These are phyloP conservation scores for Lampropteryx suffumata DNA, from an alignment of 2,888 invertebrate species.

Conservation along the genomic window DNA sequence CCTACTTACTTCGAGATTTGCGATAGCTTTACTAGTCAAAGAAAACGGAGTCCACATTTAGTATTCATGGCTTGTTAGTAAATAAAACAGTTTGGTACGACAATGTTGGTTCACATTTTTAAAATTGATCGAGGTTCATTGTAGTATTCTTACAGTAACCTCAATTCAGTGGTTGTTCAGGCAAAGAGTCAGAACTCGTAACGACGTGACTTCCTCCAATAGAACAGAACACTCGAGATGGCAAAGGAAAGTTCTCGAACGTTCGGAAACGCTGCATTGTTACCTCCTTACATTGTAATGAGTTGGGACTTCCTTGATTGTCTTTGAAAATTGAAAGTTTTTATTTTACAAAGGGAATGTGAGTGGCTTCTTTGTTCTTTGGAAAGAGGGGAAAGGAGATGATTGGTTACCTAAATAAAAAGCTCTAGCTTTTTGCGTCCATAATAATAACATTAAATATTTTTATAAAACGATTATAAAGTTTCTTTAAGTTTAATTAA, in stretches of 20 bases:
- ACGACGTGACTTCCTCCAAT: conserved; percentile 31
- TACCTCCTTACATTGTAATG: conserved; percentile 25
- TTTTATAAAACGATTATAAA: no score
- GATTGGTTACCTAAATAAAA: not conserved
- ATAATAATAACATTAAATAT: no score
- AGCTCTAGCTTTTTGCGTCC: no score
- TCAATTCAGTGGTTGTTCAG: not conserved
- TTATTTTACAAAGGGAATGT: conserved; percentile 8
- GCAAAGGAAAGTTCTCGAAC: conserved; percentile 23
- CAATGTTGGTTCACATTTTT: no score
- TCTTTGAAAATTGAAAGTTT: conserved; percentile 19
- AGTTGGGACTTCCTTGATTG: conserved; percentile 23
- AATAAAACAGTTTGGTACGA: no score
- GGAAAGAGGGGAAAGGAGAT: not conserved
- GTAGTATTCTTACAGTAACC: conserved; percentile 5
- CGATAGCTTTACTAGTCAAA: no score
- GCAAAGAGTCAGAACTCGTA: conserved; percentile 27
- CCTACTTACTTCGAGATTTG: no score
- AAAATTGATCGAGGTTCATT: not conserved
- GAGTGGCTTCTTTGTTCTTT: conserved; percentile 8
- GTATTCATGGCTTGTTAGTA: no score
- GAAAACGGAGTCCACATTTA: no score
- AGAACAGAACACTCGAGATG: conserved; percentile 23
- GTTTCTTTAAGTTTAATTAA: no score
- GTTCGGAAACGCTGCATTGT: conserved; percentile 24